Evolutionary conservation across 2,888 invertebrate genomes (phyloP).

Genomic region (Timema cristinae): DNA sequence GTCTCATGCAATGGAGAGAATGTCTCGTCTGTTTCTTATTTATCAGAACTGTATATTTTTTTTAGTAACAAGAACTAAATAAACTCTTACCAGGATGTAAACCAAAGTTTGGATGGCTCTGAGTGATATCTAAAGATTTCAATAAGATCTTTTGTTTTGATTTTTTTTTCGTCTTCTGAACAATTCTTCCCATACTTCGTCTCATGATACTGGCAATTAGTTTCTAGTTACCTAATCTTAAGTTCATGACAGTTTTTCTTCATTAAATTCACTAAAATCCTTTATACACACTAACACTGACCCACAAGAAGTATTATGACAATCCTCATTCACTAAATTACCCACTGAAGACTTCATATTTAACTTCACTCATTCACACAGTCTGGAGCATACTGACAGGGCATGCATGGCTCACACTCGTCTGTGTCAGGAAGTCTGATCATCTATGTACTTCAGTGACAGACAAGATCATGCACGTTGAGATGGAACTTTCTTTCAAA

Average conservation of each 20-base stretch:
- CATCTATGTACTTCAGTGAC: too few relatives aligned
- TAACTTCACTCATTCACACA: too few relatives aligned
- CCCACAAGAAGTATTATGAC: background rate
- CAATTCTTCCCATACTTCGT: background rate
- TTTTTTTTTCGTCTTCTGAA: background rate
- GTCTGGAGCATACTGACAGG: too few relatives aligned
- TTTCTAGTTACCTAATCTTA: background rate
- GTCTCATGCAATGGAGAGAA: background rate
- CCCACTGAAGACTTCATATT: background rate
- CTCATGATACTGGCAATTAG: constrained; percentile 6
- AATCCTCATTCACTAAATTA: background rate
- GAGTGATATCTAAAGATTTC: background rate
- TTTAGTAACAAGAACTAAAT: background rate
- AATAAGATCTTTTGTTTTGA: background rate
- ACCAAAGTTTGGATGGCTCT: background rate
- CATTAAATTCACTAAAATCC: background rate
- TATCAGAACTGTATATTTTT: constrained; percentile 1
- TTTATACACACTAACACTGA: background rate
- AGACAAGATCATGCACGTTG: too few relatives aligned
- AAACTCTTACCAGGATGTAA: background rate
- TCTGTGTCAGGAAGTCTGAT: too few relatives aligned
- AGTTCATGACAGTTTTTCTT: constrained; percentile 1
- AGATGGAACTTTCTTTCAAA: too few relatives aligned
- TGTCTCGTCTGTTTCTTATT: background rate
- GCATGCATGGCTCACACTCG: too few relatives aligned